A percentile compares a stretch with the other conserved stretches of the same genome.
phyloP scores from a whole-genome alignment of 2,113 vertebrate species.

The Recurvirostra avosetta region DNA sequence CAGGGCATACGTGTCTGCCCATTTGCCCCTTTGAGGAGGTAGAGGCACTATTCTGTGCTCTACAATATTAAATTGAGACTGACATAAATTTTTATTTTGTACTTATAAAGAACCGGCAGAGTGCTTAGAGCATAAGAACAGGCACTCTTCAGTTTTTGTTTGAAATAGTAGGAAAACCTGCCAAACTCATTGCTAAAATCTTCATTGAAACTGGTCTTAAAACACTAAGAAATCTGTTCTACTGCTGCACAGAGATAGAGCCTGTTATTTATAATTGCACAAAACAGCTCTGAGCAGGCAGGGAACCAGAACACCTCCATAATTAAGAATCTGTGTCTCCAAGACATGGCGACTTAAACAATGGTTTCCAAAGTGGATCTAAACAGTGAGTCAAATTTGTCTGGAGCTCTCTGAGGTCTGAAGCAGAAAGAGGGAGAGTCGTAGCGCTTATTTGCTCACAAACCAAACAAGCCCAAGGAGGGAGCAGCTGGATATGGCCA shows the following conservation, averaged over 20 bases:
- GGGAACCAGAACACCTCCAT: background rate
- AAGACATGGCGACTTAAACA: background rate
- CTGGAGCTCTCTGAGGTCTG: background rate
- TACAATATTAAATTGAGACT: background rate
- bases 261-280: background rate
- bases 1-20: background rate
- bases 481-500: background rate
- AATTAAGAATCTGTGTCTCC: background rate
- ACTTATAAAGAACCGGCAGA: background rate
- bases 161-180: background rate
- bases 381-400: background rate
- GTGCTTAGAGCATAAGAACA: background rate
- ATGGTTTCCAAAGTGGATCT: background rate
- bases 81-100: background rate
- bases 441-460: fast-evolving
- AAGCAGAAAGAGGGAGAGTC: background rate
- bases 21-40: background rate
- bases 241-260: background rate
- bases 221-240: background rate
- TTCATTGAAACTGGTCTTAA: background rate
- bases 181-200: background rate
- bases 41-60: background rate
- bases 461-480: background rate
- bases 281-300: background rate
- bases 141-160: background rate